Percentiles rank a stretch among this genome's conserved stretches.
phyloP scores from a whole-genome alignment of 2,888 invertebrate species.

The Margaritifera margaritifera region DNA sequence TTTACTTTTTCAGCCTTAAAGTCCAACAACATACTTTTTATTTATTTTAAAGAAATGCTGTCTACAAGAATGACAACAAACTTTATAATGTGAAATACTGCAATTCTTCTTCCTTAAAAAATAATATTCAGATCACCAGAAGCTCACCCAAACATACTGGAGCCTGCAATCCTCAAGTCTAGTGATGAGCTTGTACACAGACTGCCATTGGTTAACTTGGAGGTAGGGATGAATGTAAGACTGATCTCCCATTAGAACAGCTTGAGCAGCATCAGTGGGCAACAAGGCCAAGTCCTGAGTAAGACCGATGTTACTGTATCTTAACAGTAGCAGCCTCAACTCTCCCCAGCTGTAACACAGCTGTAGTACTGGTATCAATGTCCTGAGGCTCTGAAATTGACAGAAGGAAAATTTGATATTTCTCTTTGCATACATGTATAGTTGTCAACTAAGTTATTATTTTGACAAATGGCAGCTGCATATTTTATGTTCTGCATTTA shows the following conservation, averaged over 20 bases:
- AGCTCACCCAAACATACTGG: conserved; percentile 32
- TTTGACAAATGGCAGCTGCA: too few relatives aligned
- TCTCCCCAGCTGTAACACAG: conserved; percentile 44
- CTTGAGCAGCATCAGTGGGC: background rate
- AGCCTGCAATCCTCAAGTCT: conserved; percentile 19
- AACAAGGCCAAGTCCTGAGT: background rate
- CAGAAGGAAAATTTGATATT: background rate
- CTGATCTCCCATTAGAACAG: conserved; percentile 15
- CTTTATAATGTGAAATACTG: background rate
- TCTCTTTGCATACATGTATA: too few relatives aligned
- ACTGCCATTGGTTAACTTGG: conserved; percentile 26
- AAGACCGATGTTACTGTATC: background rate
- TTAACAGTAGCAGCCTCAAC: conserved; percentile 29
- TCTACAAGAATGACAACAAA: too few relatives aligned
- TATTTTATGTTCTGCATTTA: too few relatives aligned
- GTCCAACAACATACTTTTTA: too few relatives aligned
- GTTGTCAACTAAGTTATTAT: too few relatives aligned
- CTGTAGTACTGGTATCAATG: conserved; percentile 10
- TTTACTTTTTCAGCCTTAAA: too few relatives aligned
- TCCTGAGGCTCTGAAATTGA: background rate
- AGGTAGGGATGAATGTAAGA: conserved; percentile 31
- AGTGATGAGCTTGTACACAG: conserved; percentile 24
- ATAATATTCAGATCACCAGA: background rate
- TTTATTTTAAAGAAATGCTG: too few relatives aligned
- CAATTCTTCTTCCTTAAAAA: background rate